Evolutionary conservation across 2,888 invertebrate species (phyloP).

Genomic region (Cheilosia vernalis): DNA sequence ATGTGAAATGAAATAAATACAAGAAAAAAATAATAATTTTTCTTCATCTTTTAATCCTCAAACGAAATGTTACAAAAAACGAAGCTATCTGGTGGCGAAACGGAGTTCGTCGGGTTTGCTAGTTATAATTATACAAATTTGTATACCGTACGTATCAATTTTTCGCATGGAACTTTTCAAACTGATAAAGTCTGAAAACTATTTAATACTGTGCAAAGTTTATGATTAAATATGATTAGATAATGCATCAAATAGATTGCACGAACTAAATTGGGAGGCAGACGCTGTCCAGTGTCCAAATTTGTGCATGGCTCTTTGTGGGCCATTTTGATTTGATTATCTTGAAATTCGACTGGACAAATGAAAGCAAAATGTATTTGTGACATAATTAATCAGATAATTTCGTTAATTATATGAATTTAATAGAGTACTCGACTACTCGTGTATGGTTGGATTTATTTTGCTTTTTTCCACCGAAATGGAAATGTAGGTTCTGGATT

Average conservation of each 20-base stretch:
- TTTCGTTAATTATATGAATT: slow-evolving; percentile 1
- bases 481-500: too few relatives aligned
- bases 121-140: neutral
- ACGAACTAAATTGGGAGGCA: slow-evolving; percentile 1
- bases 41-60: too few relatives aligned
- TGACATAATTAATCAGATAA: slow-evolving; percentile 5
- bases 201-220: slow-evolving; percentile 4
- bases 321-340: slow-evolving; percentile 10
- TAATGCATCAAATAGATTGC: slow-evolving; percentile 1
- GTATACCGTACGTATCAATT: too few relatives aligned
- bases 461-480: neutral
- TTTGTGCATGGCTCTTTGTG: slow-evolving; percentile 6
- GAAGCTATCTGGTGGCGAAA: too few relatives aligned
- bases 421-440: neutral
- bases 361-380: neutral
- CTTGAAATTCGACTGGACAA: slow-evolving; percentile 1
- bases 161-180: neutral
- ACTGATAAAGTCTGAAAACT: neutral
- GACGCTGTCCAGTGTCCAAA: neutral
- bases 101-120: too few relatives aligned
- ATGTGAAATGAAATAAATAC: too few relatives aligned
- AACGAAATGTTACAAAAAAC: too few relatives aligned
- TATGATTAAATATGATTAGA: slow-evolving; percentile 2
- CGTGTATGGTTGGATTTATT: neutral
- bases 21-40: too few relatives aligned